Evolutionary conservation across 2,113 vertebrate genomes (phyloP), one percentile per base, ranked within the genome.

Genomic region (Entosphenus tridentatus): DNA sequence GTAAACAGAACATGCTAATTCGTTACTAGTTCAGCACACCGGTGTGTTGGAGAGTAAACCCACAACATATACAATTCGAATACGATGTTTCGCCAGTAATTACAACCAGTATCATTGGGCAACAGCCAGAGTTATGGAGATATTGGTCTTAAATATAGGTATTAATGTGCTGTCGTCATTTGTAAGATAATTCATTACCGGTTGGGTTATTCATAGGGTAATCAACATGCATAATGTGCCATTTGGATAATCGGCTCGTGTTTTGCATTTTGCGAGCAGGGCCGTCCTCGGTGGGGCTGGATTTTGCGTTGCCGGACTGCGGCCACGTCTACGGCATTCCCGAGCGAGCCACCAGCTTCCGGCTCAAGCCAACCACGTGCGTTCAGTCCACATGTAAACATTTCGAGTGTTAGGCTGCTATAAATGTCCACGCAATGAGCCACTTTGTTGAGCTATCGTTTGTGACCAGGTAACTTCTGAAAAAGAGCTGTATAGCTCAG

Each of bases 281-380:
- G 73, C 87, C 87, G 74, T 79, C 78, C 69, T 89, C 88, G 72
- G 68, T 96, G 57, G 91, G 91, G 3, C 69, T 85, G 70, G 93
- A 97, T 79, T 77, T 96, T 73, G 79, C 83, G 68, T 80, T 96
- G 16, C 83, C 86, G 68, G 87, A 84, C 8, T 89, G 86, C 80
- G 81, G 82, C 3, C 82, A 97, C 67, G 75, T 84, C 55, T 97
- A 84, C 65, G 91, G 93, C 14, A 80, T 96, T 59, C 91, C 93
- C 13, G 85, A 96, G 72, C 93, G 85, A 70, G 73, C 90, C 16
- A 87, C 92, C 76, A 73, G 74, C 68, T 81, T 91, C 68, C 80
- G 77, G 72, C 86, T 97, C 71, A 83, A 83, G 78, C 85, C 88
- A 76, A 96, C 90, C 16, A 80, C 84, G 88, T 88, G 75, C 79